Evolutionary conservation across 1,140 invertebrate species (phyloP).

Genomic region (Cecropterus lyciades): DNA sequence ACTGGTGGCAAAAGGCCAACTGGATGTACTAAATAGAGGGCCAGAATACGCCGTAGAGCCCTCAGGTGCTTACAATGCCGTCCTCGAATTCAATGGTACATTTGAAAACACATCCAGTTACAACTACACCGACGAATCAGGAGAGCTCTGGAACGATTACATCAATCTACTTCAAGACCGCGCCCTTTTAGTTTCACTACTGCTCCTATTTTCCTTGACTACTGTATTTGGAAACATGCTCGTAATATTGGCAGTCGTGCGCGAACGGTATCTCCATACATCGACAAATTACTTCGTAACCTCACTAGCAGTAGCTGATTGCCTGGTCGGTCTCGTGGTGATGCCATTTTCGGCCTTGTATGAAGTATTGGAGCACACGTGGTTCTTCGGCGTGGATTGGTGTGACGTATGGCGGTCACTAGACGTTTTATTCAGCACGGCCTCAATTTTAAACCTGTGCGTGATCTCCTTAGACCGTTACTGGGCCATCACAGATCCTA

Average conservation of each 20-base stretch:
- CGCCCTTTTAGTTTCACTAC: constrained; percentile 91
- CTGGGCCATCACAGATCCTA: constrained; percentile 98
- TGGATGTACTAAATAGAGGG: constrained; percentile 64
- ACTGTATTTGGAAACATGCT: constrained; percentile 98
- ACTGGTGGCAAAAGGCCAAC: constrained; percentile 74
- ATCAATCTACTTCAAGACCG: constrained; percentile 86
- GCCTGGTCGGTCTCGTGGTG: constrained; percentile 97
- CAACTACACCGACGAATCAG: constrained; percentile 57
- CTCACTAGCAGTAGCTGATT: constrained; percentile 97
- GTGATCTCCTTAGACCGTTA: constrained; percentile 99
- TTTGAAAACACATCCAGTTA: constrained; percentile 61
- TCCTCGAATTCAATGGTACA: constrained; percentile 63
- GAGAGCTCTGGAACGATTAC: constrained; percentile 77
- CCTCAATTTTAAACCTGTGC: constrained; percentile 98
- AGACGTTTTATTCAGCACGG: constrained; percentile 97
- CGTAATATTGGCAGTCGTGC: constrained; percentile 96
- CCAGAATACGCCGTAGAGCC: constrained; percentile 61
- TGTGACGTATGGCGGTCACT: constrained; percentile 98
- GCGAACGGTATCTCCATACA: constrained; percentile 95
- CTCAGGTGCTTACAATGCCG: constrained; percentile 53
- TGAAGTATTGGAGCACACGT: constrained; percentile 93
- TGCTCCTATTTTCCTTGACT: constrained; percentile 95
- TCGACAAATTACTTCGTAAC: constrained; percentile 99
- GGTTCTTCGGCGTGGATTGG: constrained; percentile 94
- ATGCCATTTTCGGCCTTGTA: constrained; percentile 98